Conservation (phyloP, 2,888 invertebrate genomes). For the Halocaridina rubra region DNA sequence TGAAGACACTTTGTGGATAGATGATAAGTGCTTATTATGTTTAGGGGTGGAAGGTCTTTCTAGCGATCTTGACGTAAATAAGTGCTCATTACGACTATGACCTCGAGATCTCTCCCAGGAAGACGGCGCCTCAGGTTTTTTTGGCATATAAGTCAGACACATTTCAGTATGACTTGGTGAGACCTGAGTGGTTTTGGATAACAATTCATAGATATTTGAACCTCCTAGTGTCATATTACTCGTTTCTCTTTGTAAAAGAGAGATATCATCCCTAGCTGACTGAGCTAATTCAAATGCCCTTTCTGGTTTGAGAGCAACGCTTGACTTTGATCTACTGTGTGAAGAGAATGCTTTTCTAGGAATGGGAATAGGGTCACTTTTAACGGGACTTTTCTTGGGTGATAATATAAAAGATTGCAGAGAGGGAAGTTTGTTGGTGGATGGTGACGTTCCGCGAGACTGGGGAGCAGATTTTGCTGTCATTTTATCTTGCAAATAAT, state of each 20-base stretch:
- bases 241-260: constrained; percentile 42
- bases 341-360: constrained; percentile 54
- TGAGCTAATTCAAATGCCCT: constrained; percentile 39
- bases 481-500: constrained; percentile 48
- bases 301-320: constrained; percentile 58
- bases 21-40: constrained; percentile 55
- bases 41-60: constrained; percentile 62
- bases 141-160: constrained; percentile 60
- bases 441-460: constrained; percentile 42
- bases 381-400: constrained; percentile 46
- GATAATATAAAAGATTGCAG: constrained; percentile 53
- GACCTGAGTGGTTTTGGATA: constrained; percentile 54
- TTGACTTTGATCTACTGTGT: constrained; percentile 60
- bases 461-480: constrained; percentile 34
- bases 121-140: constrained; percentile 43
- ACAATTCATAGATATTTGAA: constrained; percentile 54
- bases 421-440: constrained; percentile 19
- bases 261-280: constrained; percentile 54
- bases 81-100: constrained; percentile 49
- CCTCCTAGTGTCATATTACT: constrained; percentile 37
- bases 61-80: constrained; percentile 59
- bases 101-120: constrained; percentile 47
- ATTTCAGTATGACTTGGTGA: constrained; percentile 63
- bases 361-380: constrained; percentile 21
- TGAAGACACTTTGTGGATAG: constrained; percentile 56